Base-by-base conservation (phyloP, 1,140 invertebrate species). In the Nixonia krombeini region DNA sequence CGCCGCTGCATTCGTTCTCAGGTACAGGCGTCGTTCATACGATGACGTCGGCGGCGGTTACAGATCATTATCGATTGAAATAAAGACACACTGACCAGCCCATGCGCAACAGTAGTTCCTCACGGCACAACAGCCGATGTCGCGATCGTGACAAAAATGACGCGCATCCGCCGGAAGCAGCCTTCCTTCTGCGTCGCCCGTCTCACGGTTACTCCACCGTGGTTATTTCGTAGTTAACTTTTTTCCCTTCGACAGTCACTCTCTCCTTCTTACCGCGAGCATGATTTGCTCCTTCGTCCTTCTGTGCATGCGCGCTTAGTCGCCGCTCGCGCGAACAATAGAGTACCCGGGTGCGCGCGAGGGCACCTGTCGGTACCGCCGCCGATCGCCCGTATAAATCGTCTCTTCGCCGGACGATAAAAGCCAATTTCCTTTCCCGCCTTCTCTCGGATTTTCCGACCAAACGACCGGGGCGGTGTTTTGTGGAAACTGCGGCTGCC, bases 121-220 rank as follows among this genome's bases (percentile, higher is more conserved):
- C 75, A 75, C 76, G 76, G 73, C 65, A 64, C 65, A 55, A 56
- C 62, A 52, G 71, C 70, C 69, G 73, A 79, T 82, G 77, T 79
- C 76, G 72, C 80, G 80, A 84, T 83, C 81, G 81, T 81, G 80
- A 84, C 82, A 84, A 84, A 83, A 84, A 84, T 84, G 78, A 82
- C 71, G 79, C 70, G 77, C 80, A 82, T 84, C 82, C 82, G 81
- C 69, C 82, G 82, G 82, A 84, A 81, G 76, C 73, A 61, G 31
- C 64, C 63, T 73, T 74, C 67, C 75, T 72, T 61, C 45, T 50
- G 64, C 64, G 69, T 55, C 44, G 67, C 50, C 37, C 41, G 41
- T 63, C 50, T 51, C 52, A 65, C 66, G 46, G 38, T 64, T 56
- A 15, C 45, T 35, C 50, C 44, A 21, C 50, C 44, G 26, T 40